Percentiles rank a stretch among this genome's conserved stretches.
Conservation (phyloP, 2,113 vertebrate species). For the Seriola rivoliana region DNA sequence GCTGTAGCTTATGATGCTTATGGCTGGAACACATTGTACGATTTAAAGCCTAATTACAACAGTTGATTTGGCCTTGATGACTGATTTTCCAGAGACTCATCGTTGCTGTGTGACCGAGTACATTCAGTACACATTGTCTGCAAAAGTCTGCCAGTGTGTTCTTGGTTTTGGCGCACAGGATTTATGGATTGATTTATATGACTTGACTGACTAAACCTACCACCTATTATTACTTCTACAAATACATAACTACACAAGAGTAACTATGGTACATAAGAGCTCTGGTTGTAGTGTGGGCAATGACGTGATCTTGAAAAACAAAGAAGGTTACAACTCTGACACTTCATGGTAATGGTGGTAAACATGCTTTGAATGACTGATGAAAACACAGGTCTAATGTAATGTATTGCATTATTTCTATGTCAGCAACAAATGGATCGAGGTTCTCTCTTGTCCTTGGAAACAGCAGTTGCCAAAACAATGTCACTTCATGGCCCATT, state of each 20-base stretch:
- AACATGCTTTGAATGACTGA: not conserved
- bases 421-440: not conserved
- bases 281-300: not conserved
- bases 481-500: not conserved
- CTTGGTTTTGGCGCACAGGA: not conserved
- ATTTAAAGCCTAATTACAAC: not conserved
- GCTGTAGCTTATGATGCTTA: no score
- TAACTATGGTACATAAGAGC: not conserved
- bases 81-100: not conserved
- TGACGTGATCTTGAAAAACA: not conserved
- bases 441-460: not conserved
- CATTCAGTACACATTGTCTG: not conserved
- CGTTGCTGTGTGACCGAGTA: not conserved
- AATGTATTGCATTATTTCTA: no score
- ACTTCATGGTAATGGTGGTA: no score
- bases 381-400: no score
- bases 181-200: not conserved
- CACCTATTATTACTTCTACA: not conserved
- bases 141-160: not conserved
- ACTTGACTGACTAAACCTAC: not conserved
- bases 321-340: not conserved
- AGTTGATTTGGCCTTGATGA: slow-evolving; percentile 3
- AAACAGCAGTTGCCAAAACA: not conserved
- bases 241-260: not conserved
- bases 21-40: not conserved